A percentile compares a stretch with the other conserved stretches of the same genome.
Conservation (phyloP, 1,140 invertebrate genomes). For the Diploscapter pachys region DNA sequence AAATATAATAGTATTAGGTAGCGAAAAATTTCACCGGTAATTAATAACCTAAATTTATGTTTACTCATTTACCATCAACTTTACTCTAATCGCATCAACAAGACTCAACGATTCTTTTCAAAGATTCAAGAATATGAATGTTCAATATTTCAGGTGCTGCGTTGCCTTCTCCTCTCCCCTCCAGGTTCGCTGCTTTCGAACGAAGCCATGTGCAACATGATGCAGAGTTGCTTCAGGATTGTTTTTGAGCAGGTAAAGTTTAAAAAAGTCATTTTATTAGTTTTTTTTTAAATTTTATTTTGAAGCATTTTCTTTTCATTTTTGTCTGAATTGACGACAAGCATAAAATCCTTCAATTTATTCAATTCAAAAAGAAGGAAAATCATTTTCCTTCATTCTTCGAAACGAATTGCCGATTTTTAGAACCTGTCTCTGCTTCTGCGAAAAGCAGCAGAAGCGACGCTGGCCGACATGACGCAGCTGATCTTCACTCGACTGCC, state of each 20-base stretch:
- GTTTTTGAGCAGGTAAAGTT: constrained; percentile 68
- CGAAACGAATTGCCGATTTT: too few species aligned
- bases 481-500: constrained; percentile 84
- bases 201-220: constrained; percentile 92
- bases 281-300: too few species aligned
- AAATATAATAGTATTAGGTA: neutral
- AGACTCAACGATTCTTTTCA: too few species aligned
- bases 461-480: constrained; percentile 89
- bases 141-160: constrained; percentile 68
- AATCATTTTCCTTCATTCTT: too few species aligned
- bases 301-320: too few species aligned
- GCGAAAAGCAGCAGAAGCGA: constrained; percentile 76
- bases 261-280: too few species aligned
- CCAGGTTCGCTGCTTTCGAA: constrained; percentile 83
- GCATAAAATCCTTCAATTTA: too few species aligned
- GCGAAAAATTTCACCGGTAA: neutral
- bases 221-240: constrained; percentile 92
- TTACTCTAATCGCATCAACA: too few species aligned
- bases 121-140: neutral
- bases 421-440: constrained; percentile 21
- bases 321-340: too few species aligned
- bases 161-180: constrained; percentile 79
- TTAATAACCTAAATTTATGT: neutral
- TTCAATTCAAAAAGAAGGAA: too few species aligned
- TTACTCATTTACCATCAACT: neutral